Evolutionary conservation across 2,113 vertebrate genomes (phyloP), one percentile per base, ranked within the genome.

Genomic region (Typhlomys cinereus): DNA sequence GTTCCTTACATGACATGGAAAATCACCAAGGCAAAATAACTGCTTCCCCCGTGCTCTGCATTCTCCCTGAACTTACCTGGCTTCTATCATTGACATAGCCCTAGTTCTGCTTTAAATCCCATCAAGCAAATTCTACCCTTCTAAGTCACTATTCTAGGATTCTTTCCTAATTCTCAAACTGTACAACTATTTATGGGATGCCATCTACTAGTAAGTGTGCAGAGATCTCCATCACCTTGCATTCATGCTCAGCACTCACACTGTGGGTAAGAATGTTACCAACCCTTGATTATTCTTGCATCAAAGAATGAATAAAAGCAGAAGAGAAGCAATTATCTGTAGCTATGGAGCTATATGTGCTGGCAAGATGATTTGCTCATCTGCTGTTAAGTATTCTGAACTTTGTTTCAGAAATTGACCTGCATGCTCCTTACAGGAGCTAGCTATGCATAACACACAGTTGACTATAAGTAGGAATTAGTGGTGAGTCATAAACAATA

Each of bases 151-250:
- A 5, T 34, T 66, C 67, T 44, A 34, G 18, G 34, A 76, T 20
- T 66, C 25, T 2, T 2, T 59, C 50, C 20, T 36, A 66, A 46
- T 48, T 67, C 31, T 61, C 76, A 70, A 54, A 48, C 1, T 8
- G 21, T 5, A 7, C 14, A 27, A 23, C 41, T 64, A n/a, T 15
- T 31, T 13, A 54, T 8, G 41, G 50, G 27, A 59, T 23, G 0
- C 0, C 2, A 1, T 21, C 6, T 7, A 17, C 7, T 41, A 4
- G 4, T 27, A 48, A 34, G 4, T 44, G n/a, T 14, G 4, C 3
- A 21, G 21, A 27, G 10, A 36, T 17, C 7, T 59, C 44, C 18
- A 25, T 73, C 14, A 36, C 21, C 29, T 34, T 18, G 4, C 1
- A 27, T 4, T 7, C 20, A 52, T 29, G 4, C 75, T 82, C 7